Evolutionary conservation across 2,113 vertebrate genomes (phyloP), one percentile per base, ranked within the genome.

Genomic region (Strigops habroptila): DNA sequence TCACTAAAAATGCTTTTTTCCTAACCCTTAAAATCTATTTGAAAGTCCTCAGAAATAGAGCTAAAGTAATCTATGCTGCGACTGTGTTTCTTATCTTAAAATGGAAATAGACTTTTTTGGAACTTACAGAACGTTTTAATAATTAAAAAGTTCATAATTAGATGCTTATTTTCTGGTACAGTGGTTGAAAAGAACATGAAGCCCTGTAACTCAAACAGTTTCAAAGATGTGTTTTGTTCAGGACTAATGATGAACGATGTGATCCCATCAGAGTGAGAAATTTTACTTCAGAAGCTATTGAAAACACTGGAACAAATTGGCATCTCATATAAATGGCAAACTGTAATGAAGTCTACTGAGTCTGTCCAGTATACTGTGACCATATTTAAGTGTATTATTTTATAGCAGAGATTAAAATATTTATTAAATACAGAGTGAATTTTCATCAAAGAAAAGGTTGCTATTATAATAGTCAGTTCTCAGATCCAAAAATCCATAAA

Each of bases 21-120:
- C 77, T 90, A 63, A 67, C 68, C 18, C 35, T 83, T 67, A 88
- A 91, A 79, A 93, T 85, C 74, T 27, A 55, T 27, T 92, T 95
- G 48, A 84, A 97, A 96, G 30, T 55, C 39, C 35, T 82, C 19
- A 78, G 80, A 93, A 83, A 91, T 1, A 69, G 37, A 82, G 41
- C 44, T 93, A 85, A 95, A 95, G 53, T 59, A 73, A 35, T 89
- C 93, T 92, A 22, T 85, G 39, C 79, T 90, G 30, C 71, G 77
- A 48, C 92, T 94, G 25, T 78, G 22, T 88, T 94, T 95, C 93
- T 91, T 96, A 91, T 96, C 92, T 93, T 96, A 92, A 94, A 96
- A 95, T 85, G 23, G 86, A 94, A 91, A 91, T 95, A 78, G 76
- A 89, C 30, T 85, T 93, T 93, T 82, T 64, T 65, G 21, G 73